phyloP scores from a whole-genome alignment of 2,113 vertebrate species.

The Phocoena sinus region DNA sequence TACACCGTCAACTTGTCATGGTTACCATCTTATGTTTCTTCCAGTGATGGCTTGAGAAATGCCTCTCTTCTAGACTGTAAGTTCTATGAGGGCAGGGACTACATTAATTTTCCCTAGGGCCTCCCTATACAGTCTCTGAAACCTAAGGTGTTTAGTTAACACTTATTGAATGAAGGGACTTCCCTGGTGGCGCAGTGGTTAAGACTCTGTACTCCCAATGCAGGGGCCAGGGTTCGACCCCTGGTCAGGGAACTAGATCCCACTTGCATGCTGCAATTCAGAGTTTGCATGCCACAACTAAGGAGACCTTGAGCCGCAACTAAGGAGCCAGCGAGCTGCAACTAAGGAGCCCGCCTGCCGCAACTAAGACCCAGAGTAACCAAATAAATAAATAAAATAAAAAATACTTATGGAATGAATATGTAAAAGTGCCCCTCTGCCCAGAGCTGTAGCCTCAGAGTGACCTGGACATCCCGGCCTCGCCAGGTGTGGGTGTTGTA shows the following conservation, averaged over 20 bases:
- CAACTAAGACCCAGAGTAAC: too few species aligned
- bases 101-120: background rate
- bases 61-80: background rate
- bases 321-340: too few species aligned
- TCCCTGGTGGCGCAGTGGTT: too few species aligned
- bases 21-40: background rate
- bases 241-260: too few species aligned
- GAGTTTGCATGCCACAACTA: too few species aligned
- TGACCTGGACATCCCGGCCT: background rate
- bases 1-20: background rate
- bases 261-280: too few species aligned
- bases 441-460: background rate
- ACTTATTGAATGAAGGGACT: background rate
- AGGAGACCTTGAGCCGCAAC: too few species aligned
- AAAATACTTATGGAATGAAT: background rate
- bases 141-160: background rate
- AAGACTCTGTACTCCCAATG: too few species aligned
- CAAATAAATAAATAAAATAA: too few species aligned
- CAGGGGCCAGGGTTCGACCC: too few species aligned
- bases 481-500: accelerated
- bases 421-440: background rate
- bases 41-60: background rate
- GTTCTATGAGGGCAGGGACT: background rate
- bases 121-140: background rate
- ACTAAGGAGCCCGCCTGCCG: too few species aligned